These are phyloP conservation scores for Numenius phaeopus DNA, from an alignment of 2,797 vertebrate species.

Conservation along the genomic window DNA sequence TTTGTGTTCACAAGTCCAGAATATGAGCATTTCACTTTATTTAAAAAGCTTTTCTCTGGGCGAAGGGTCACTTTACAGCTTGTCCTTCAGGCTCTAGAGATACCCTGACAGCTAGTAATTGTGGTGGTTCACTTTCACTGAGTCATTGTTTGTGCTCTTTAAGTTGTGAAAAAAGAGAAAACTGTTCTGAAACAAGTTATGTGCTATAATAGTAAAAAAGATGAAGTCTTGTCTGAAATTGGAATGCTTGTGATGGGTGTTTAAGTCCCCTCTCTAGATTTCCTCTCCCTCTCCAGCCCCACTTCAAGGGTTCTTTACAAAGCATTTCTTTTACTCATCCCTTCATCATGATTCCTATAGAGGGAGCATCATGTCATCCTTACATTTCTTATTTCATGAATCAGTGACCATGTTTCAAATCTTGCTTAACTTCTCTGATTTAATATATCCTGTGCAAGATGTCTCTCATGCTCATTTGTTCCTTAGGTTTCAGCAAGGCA, in stretches of 20 bases:
- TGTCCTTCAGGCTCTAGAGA: not conserved
- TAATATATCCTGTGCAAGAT: not conserved
- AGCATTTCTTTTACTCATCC: not conserved
- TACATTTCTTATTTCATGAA: not conserved
- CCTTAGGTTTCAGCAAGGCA: not conserved
- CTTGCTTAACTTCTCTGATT: not conserved
- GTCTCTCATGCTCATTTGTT: not conserved
- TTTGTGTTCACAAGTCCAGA: not conserved
- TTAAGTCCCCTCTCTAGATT: not conserved
- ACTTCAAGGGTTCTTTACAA: not conserved
- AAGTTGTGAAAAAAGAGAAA: not conserved
- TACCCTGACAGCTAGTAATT: not conserved
- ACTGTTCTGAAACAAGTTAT: not conserved
- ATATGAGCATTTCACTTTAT: not conserved
- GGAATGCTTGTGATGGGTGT: not conserved
- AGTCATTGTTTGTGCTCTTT: not conserved
- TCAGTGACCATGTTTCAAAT: not conserved
- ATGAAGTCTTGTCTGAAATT: not conserved
- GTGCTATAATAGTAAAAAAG: not conserved
- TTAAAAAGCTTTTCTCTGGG: not conserved
- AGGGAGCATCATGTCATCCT: not conserved
- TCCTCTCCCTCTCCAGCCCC: fast-evolving
- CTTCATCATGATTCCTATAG: not conserved
- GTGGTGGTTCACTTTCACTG: not conserved
- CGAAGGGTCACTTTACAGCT: not conserved